Evolutionary conservation across 2,888 invertebrate genomes (phyloP), one percentile per base, ranked within the genome.

Genomic region (Philonicus albiceps): DNA sequence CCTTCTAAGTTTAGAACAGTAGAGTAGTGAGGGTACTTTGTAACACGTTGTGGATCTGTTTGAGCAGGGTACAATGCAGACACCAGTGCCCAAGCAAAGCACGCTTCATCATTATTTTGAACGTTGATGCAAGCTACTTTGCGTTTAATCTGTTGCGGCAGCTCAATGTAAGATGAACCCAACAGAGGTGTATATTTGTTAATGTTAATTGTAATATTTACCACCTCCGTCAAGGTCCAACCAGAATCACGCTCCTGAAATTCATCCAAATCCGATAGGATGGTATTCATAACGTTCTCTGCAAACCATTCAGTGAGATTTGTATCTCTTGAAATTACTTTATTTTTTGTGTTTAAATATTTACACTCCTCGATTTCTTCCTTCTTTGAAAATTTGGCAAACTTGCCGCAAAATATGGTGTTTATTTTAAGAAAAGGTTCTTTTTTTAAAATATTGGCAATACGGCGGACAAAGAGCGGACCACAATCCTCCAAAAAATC

Each of bases 291-390:
- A 80, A 53, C 31, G 31, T 76, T 76, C 76, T 53, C 53, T 19
- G 27, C 19, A 72, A 64, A 37, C 83, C 83, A 83, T 72, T 64
- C 72, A 1, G 31, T 13, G n/a, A 83, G 22, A 83, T 83, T 55
- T 64, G 83, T 83, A 37, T 83, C 72, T 72, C 83, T 83, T 72
- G 72, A 84, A 22, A 84, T 84, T 6, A 73, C 11, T 40, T 72
- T 27, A 34, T 84, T 84, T 30, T 53, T 84, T n/a, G 84, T 84
- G 27, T 27, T 72, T 40, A 73, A 19, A 73, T 84, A 84, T 84
- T 73, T 40, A 16, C 3, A 84, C 55, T 84, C 22, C 22, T 73
- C 72, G 4, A 73, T 43, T 74, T 73, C 40, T 30, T 49, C 43
- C 19, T 74, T 31, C 16, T 4, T 16, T 85, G 43, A 30, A 74